A percentile compares a stretch with the other conserved stretches of the same genome.
Evolutionary conservation across 2,113 vertebrate species (phyloP).

Genomic region (Ornithorhynchus anatinus): DNA sequence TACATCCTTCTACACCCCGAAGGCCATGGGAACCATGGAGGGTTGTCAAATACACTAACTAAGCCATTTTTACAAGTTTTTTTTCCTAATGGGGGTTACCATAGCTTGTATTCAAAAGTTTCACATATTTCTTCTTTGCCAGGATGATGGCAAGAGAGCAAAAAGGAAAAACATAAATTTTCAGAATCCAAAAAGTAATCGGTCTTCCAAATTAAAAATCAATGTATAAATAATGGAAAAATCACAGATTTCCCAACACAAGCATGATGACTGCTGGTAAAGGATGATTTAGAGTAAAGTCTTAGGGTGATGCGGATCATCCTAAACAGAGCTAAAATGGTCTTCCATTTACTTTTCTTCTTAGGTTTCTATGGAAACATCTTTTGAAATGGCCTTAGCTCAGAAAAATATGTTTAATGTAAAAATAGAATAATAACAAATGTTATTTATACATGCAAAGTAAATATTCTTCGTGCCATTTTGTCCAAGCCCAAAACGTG

Average conservation of each 20-base stretch:
- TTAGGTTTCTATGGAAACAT: conserved; percentile 72
- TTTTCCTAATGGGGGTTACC: background rate
- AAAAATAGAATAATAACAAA: conserved; percentile 58
- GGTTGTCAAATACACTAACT: too few species aligned
- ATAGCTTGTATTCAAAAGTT: background rate
- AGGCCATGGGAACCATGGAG: too few species aligned
- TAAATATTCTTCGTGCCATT: conserved; percentile 48
- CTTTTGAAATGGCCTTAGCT: conserved; percentile 45
- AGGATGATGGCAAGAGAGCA: background rate
- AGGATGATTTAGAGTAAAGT: background rate
- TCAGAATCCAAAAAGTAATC: background rate
- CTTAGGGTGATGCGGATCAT: conserved; percentile 38
- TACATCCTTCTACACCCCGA: too few species aligned
- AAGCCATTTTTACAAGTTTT: too few species aligned
- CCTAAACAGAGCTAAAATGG: conserved; percentile 38
- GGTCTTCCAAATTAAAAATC: background rate
- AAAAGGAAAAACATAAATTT: background rate
- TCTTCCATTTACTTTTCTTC: conserved; percentile 51
- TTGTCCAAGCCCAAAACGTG: conserved; percentile 27
- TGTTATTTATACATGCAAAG: conserved; percentile 47
- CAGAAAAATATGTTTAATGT: conserved; percentile 34
- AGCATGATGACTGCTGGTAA: background rate
- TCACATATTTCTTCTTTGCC: background rate
- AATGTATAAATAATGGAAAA: background rate
- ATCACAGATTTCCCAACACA: background rate